These are phyloP conservation scores for Columba guinea DNA, from an alignment of 2,797 vertebrate genomes.

Conservation along the genomic window DNA sequence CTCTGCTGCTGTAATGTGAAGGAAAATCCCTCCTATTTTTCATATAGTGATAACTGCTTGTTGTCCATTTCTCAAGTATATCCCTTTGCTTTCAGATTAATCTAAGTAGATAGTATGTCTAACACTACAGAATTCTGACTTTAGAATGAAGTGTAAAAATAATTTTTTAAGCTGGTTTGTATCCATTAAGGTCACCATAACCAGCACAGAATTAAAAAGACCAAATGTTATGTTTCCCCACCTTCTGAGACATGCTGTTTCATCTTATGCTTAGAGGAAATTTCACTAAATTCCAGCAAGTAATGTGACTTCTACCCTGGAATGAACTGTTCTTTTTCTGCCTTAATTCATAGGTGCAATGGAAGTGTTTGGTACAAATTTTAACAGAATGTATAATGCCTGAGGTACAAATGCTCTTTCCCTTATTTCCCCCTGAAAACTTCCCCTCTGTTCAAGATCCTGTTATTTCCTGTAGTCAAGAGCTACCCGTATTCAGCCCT, in stretches of 20 bases:
- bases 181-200: background rate
- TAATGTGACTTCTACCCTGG: slow-evolving; percentile 20
- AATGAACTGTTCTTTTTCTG: background rate
- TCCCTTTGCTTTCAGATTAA: slow-evolving; percentile 3
- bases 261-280: background rate
- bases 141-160: background rate
- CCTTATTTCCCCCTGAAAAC: background rate
- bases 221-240: background rate
- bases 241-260: background rate
- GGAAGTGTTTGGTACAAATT: background rate
- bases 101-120: background rate
- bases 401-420: background rate
- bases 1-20: background rate
- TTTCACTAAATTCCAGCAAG: slow-evolving; percentile 7
- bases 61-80: background rate
- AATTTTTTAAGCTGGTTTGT: slow-evolving; percentile 1
- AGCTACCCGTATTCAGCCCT: background rate
- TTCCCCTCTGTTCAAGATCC: background rate
- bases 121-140: background rate
- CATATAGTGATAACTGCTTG: background rate
- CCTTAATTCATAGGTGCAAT: background rate
- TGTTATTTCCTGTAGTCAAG: background rate
- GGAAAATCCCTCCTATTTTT: background rate
- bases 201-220: slow-evolving; percentile 5
- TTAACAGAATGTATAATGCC: background rate